phyloP scores from a whole-genome alignment of 1,140 invertebrate genomes.

The Aphidius ervi region DNA sequence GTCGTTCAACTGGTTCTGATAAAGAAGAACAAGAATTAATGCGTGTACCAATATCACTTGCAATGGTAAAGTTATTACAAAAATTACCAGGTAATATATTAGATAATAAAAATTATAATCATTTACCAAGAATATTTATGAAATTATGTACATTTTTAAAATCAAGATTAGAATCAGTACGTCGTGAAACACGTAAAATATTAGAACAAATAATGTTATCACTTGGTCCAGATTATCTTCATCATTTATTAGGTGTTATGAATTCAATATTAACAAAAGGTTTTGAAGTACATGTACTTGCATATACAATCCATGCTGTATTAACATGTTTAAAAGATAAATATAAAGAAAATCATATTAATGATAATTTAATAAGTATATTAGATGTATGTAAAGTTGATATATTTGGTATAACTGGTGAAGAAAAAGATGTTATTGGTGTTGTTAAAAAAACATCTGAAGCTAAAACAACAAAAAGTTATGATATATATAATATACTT shows the following conservation, averaged over 20 bases:
- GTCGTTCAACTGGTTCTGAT: conserved; percentile 59
- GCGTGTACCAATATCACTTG: conserved; percentile 85
- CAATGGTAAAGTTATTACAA: conserved; percentile 88
- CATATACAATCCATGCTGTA: conserved; percentile 82
- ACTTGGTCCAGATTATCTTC: conserved; percentile 79
- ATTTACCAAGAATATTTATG: conserved; percentile 77
- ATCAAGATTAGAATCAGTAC: conserved; percentile 82
- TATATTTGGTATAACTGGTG: conserved; percentile 79
- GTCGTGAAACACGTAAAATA: conserved; percentile 80
- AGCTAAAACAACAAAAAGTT: conserved; percentile 82
- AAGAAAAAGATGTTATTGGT: conserved; percentile 88
- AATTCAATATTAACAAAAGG: conserved; percentile 77
- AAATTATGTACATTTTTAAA: conserved; percentile 87
- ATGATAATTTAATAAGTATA: conserved; percentile 72
- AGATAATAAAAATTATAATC: conserved; percentile 55
- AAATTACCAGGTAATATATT: conserved; percentile 75
- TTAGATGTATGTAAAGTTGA: conserved; percentile 79
- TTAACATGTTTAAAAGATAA: conserved; percentile 64
- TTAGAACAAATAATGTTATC: conserved; percentile 83
- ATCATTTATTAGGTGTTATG: conserved; percentile 76
- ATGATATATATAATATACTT: conserved; percentile 77
- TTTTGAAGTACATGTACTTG: conserved; percentile 90
- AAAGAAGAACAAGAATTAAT: conserved; percentile 86
- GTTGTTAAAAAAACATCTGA: conserved; percentile 76
- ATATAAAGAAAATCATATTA: conserved; percentile 71